Evolutionary conservation across 1,140 invertebrate species (phyloP), one percentile per base, ranked within the genome.

Genomic region (Pseudomyrmex flavicornis): DNA sequence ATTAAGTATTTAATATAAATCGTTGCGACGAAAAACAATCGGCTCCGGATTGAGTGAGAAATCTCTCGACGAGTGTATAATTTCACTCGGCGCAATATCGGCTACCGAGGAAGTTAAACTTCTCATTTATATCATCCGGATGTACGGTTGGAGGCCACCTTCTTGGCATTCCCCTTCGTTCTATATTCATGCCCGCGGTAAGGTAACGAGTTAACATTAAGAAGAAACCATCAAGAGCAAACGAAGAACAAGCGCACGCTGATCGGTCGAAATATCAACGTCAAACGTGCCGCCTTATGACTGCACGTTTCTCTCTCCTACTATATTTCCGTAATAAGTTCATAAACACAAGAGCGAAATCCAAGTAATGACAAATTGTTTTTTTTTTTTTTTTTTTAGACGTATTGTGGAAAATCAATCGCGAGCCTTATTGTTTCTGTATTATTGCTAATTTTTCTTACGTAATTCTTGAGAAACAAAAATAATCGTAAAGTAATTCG

Each of bases 121-220:
- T 88, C 87, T 86, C 88, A 77, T 89, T 89, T 88, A 88, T 89
- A 89, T 88, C 84, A 86, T 89, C 87, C 88, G 88, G 88, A 89
- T 89, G 88, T 86, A 89, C 88, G 88, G 87, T 89, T 88, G 88
- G 35, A 89, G 84, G 82, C 88, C 80, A 88, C 85, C 75, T 89
- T 89, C 87, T 75, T 89, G 84, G 88, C 84, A 89, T 88, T 88
- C 88, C 87, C 87, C 88, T 88, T 86, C 88, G 87, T 88, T 89
- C 87, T 89, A 88, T 83, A 86, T 89, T 88, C 88, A 89, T 85
- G 82, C 63, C 82, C 68, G 69, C 69, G 73, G 82, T 88, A 87
- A 84, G 73, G 86, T 84, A 88, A 88, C 85, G 75, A 87, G 86
- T 87, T 87, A 86, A 79, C 80, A 74, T 87, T 87, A 84, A 87